Base-by-base conservation (phyloP, 2,797 vertebrate species). In the Rhodeus uyekii region DNA sequence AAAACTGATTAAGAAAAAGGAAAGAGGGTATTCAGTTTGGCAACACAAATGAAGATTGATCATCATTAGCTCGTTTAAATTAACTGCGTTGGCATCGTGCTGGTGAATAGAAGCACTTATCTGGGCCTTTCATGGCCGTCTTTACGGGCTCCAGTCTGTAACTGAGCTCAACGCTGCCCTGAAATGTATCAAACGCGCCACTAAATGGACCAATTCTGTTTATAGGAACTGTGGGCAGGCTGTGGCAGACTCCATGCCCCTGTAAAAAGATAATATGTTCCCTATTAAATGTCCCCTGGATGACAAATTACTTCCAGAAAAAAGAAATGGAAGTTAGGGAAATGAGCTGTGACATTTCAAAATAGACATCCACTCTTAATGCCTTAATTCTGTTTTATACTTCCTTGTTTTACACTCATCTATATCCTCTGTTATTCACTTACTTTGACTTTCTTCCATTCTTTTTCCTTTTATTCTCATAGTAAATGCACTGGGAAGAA, bases 271-370 rank as follows among this genome's bases (percentile, higher is more conserved):
- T 94, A 94, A 94, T 94, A 91, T 90, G 91, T 92, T 92, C 91
- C 88, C 90, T 89, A 89, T 94, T 95, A 95, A 94, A 95, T 93
- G 90, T 91, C 92, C 92, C 93, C 92, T 88, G 93, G 91, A 93
- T 95, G 93, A 95, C 93, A 95, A 95, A 95, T 95, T 94, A 90
- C 92, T 94, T 94, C 93, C 94, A 94, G 91, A 90, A 90, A 88
- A 90, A 93, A 91, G 90, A 76, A 73, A 86, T 86, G 87, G 85
- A 92, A 92, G 89, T 90, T 90, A 87, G 89, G 91, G 91, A 93
- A 93, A 93, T 91, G 90, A 89, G 86, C 88, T 87, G 89, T 92
- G 90, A 93, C 92, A 93, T 78, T 83, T 90, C 86, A 88, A 90
- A 90, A 93, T 91, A 92, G 89, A 93, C 86, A 90, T 87, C 82